Conservation (phyloP, 2,888 invertebrate species). For the Acrobasis consociella region DNA sequence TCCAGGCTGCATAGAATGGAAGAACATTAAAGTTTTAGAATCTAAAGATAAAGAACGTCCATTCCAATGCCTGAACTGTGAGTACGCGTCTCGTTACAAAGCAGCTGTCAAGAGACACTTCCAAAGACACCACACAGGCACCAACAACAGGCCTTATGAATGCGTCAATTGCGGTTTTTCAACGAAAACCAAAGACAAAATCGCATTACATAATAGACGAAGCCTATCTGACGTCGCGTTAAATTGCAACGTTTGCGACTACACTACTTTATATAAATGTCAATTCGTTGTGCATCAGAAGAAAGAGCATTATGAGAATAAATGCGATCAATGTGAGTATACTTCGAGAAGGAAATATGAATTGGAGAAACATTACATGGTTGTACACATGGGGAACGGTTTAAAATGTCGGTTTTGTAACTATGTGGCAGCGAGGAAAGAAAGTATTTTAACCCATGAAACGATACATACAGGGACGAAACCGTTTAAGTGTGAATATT, state of each 20-base stretch:
- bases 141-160: constrained; percentile 54
- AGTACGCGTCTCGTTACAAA: constrained; percentile 58
- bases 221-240: constrained; percentile 44
- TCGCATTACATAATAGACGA: constrained; percentile 60
- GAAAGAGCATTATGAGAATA: constrained; percentile 53
- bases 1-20: constrained; percentile 52
- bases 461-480: constrained; percentile 58
- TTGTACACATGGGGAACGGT: constrained; percentile 50
- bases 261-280: constrained; percentile 55
- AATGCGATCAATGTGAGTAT: constrained; percentile 54
- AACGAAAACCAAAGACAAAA: constrained; percentile 70
- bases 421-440: constrained; percentile 50
- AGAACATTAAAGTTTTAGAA: constrained; percentile 56
- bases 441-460: constrained; percentile 56
- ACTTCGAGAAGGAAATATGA: constrained; percentile 58
- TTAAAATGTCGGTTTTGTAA: constrained; percentile 60
- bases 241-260: constrained; percentile 48
- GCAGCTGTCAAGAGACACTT: constrained; percentile 65
- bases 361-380: constrained; percentile 53
- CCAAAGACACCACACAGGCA: constrained; percentile 60
- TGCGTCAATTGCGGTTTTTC: constrained; percentile 64
- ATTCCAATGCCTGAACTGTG: constrained; percentile 57
- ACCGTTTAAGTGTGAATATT: constrained; percentile 55
- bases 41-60: constrained; percentile 50
- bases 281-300: constrained; percentile 57